Conservation (phyloP, 2,113 vertebrate genomes). For the Corydoras maculifer region DNA sequence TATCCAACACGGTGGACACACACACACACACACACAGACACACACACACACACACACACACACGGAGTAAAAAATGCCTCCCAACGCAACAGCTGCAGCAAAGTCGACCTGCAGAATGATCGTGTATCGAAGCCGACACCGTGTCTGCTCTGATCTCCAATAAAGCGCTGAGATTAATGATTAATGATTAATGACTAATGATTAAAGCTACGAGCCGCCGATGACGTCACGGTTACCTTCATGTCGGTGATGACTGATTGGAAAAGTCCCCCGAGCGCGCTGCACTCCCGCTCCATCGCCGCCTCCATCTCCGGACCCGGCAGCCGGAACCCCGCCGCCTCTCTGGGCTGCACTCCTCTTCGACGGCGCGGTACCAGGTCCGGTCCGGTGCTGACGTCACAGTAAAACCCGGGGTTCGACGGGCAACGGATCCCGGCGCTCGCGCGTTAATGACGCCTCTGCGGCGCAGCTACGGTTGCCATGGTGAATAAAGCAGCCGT, state of each 20-base stretch:
- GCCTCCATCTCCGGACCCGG: slow-evolving; percentile 45
- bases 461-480: slow-evolving; percentile 13
- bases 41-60: background rate
- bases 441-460: background rate
- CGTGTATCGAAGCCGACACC: background rate
- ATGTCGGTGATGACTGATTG: slow-evolving; percentile 54
- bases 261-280: slow-evolving; percentile 55
- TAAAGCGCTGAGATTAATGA: too few species aligned
- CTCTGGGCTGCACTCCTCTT: too few species aligned
- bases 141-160: too few species aligned
- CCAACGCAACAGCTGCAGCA: background rate
- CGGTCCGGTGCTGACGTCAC: too few species aligned
- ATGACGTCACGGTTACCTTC: slow-evolving; percentile 41
- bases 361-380: too few species aligned
- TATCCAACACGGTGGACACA: background rate
- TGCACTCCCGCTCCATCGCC: slow-evolving; percentile 53
- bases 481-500: slow-evolving; percentile 13
- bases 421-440: too few species aligned
- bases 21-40: background rate
- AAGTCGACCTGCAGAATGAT: slow-evolving; percentile 11
- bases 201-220: background rate
- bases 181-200: too few species aligned
- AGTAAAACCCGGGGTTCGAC: too few species aligned
- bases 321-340: background rate
- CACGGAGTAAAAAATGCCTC: background rate